phyloP scores from a whole-genome alignment of 2,888 invertebrate genomes.

The Megaustenia siamemsis region DNA sequence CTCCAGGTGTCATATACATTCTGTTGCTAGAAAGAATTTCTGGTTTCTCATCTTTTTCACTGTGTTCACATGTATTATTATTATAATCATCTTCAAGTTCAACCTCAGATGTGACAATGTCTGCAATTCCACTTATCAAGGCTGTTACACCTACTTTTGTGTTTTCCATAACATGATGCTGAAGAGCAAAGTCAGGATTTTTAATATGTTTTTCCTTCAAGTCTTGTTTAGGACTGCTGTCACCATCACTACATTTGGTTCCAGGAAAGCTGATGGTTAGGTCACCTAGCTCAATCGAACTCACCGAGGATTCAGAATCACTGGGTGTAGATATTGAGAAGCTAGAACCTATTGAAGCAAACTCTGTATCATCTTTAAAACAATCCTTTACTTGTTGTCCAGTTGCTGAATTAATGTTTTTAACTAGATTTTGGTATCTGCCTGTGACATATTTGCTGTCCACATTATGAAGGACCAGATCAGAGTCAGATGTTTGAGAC shows the following conservation, averaged over 20 bases:
- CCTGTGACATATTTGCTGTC: constrained; percentile 64
- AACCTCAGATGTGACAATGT: neutral
- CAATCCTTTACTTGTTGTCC: constrained; percentile 20
- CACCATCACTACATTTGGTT: constrained; percentile 57
- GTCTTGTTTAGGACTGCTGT: constrained; percentile 68
- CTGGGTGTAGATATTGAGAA: constrained; percentile 75
- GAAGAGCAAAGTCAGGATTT: constrained; percentile 65
- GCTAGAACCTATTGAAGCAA: constrained; percentile 68
- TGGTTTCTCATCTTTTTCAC: constrained; percentile 1
- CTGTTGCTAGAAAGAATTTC: constrained; percentile 59
- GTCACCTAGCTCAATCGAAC: constrained; percentile 68
- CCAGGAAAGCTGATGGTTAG: constrained; percentile 53
- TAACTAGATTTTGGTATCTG: constrained; percentile 53
- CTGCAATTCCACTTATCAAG: neutral
- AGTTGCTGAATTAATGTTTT: neutral
- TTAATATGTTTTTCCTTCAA: constrained; percentile 67
- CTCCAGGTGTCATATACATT: constrained; percentile 66
- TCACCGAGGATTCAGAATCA: constrained; percentile 68
- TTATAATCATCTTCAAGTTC: neutral
- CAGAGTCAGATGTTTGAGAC: constrained; percentile 55
- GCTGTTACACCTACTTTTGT: neutral
- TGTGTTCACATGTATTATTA: constrained; percentile 3
- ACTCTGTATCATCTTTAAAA: constrained; percentile 26
- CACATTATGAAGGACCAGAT: constrained; percentile 54
- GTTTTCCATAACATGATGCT: neutral